These are phyloP conservation scores for Oncorhynchus gorbuscha DNA, from an alignment of 2,113 vertebrate genomes.

Conservation along the genomic window DNA sequence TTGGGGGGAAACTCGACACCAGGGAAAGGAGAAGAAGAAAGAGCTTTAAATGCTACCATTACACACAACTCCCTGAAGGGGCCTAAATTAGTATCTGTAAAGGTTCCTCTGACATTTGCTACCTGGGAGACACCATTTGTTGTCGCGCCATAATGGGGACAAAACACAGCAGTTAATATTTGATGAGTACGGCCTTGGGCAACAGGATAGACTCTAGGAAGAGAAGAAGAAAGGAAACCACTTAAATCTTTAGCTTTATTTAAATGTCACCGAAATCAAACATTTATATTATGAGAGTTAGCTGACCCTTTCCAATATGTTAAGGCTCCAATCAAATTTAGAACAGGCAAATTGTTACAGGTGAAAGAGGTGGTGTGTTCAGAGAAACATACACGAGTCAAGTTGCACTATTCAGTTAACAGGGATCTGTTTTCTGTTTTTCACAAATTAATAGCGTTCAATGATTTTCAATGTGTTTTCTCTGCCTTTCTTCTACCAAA, in stretches of 20 bases:
- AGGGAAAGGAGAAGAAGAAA: constrained; percentile 20
- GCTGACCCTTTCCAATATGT: too few species aligned
- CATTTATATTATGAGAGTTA: too few species aligned
- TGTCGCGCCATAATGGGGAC: not conserved
- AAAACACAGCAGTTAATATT: constrained; percentile 47
- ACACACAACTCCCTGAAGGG: constrained; percentile 20
- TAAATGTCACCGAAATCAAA: constrained; percentile 38
- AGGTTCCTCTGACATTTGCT: constrained; percentile 55
- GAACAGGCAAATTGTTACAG: constrained; percentile 1
- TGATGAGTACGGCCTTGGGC: constrained; percentile 46
- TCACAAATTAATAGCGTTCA: too few species aligned
- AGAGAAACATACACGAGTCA: too few species aligned
- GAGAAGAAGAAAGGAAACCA: constrained; percentile 8
- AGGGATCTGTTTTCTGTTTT: too few species aligned
- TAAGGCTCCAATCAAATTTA: too few species aligned
- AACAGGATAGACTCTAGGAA: not conserved
- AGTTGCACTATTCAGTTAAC: too few species aligned
- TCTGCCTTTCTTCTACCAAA: too few species aligned
- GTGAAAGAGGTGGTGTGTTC: too few species aligned
- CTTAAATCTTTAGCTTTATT: constrained; percentile 37
- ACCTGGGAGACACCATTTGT: constrained; percentile 48
- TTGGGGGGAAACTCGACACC: too few species aligned
- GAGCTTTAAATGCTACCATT: constrained; percentile 10
- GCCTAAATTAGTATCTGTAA: constrained; percentile 46
- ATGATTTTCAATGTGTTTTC: too few species aligned